Base-by-base conservation (phyloP, 2,888 invertebrate species). In the Cryptocheilus praepositus region DNA sequence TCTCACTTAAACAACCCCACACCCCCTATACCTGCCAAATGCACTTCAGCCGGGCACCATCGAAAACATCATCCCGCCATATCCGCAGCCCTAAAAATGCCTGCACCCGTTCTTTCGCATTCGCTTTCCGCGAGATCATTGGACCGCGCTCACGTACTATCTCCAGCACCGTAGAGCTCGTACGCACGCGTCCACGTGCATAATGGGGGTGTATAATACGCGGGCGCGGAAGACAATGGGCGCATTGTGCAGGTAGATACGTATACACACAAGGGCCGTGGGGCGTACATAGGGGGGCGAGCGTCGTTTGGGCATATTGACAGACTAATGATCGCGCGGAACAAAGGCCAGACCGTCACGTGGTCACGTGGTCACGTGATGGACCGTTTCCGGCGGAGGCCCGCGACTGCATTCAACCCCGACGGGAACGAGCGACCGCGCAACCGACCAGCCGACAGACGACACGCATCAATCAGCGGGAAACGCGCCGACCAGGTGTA, bases 301-400 rank as follows among this genome's bases (percentile, higher is more conserved):
- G 83, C 86, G 85, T 86, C 85, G 87, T 86, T 88, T 86, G 82
- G 85, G 86, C 87, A 88, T 88, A 88, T 88, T 88, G 88, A 87
- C 88, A 88, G 88, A 88, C 88, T 88, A 88, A 88, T 88, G 88
- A 88, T 87, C 87, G 83, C 82, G 76, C 77, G 79, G 85, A 88
- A 88, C 88, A 88, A 88, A 88, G 85, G 86, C 85, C 83, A 79
- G 82, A 85, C 84, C 84, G 87, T 87, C 85, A 83, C 85, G 87
- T 84, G 85, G 85, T 86, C 86, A 86, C 86, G 88, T 88, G 87
- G 85, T 87, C 83, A 82, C 81, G 86, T 88, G 88, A 88, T 87
- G 88, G 86, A 87, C 86, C 84, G 88, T 84, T 88, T 88, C 88
- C 88, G 87, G 83, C 85, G 81, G 80, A 79, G 79, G 81, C 77